Evolutionary conservation across 2,888 invertebrate genomes (phyloP), one percentile per base, ranked within the genome.

Genomic region (Sesia bembeciformis): DNA sequence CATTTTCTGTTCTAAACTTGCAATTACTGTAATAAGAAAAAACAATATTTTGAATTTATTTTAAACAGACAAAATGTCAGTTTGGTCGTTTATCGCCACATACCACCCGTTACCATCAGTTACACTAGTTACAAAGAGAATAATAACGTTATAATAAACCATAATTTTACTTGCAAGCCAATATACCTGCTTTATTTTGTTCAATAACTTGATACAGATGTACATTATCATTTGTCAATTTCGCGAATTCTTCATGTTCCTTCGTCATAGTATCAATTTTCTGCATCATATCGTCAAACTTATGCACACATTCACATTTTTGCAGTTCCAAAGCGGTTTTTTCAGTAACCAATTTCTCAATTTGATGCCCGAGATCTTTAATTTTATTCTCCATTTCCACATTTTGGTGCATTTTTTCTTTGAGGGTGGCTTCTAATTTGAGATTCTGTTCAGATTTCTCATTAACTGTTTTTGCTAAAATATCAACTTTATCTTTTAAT

Each of bases 21-120:
- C 56, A 53, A 82, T 72, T 1, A 70, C 84, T 84, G 66, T 54
- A 82, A 82, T n/a, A 53, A 53, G 42, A 55, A 54, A 4, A 50
- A 42, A 40, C 40, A 23, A 23, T 23, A 23, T 2, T 23, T 23
- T 23, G 23, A 23, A 23, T 23, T 23, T 23, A 23, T 23, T 23
- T 23, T 23, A 23, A 23, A 23, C 23, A 23, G 23, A 23, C 1
- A 23, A 23, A 23, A 23, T 23, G 1, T 23, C 23, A 23, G 23
- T 23, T 23, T 23, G 23, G 23, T 23, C 23, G 23, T 23, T 23
- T 23, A 23, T 23, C 23, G 2, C 23, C 23, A 23, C 23, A 23
- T 23, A 23, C 2, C 23, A 23, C 23, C 23, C 23, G 23, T 23
- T 23, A 23, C 2, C 23, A 23, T 23, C 23, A 23, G 23, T 23